Evolutionary conservation across 2,113 vertebrate species (phyloP).

Genomic region (Rhagologus leucostigma): DNA sequence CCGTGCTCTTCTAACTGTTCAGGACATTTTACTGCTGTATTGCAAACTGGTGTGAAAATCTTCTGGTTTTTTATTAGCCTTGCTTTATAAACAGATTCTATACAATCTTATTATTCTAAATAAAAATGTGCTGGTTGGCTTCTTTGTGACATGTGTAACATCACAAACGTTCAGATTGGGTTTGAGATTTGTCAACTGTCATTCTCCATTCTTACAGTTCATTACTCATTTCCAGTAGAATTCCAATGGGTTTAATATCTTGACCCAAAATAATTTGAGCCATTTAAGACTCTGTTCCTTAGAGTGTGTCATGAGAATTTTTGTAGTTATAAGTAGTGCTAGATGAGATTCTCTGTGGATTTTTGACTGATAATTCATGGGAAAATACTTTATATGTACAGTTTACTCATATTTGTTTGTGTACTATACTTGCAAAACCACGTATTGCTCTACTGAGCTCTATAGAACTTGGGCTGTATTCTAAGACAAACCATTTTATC

Average conservation of each 20-base stretch:
- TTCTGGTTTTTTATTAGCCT: neutral
- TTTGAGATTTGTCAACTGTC: conserved; percentile 52
- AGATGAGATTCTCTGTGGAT: neutral
- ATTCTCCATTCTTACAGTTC: conserved; percentile 51
- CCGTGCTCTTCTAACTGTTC: rapidly evolving
- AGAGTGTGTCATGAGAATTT: neutral
- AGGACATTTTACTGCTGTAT: neutral
- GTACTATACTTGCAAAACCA: neutral
- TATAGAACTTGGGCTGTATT: neutral
- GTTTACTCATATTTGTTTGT: neutral
- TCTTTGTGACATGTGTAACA: neutral
- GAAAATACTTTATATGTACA: neutral
- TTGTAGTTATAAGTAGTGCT: neutral
- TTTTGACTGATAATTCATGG: neutral
- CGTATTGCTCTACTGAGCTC: neutral
- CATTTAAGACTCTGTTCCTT: neutral
- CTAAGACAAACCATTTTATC: neutral
- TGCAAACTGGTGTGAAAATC: neutral
- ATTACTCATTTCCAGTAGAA: neutral
- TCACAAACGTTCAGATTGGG: neutral
- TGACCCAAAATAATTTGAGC: neutral
- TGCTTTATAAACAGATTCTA: neutral
- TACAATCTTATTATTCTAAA: neutral
- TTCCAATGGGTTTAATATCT: neutral
- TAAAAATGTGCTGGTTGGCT: neutral